These are phyloP conservation scores for Phrynocephalus guinanensis DNA, from an alignment of 2,797 vertebrate species.

Conservation along the genomic window DNA sequence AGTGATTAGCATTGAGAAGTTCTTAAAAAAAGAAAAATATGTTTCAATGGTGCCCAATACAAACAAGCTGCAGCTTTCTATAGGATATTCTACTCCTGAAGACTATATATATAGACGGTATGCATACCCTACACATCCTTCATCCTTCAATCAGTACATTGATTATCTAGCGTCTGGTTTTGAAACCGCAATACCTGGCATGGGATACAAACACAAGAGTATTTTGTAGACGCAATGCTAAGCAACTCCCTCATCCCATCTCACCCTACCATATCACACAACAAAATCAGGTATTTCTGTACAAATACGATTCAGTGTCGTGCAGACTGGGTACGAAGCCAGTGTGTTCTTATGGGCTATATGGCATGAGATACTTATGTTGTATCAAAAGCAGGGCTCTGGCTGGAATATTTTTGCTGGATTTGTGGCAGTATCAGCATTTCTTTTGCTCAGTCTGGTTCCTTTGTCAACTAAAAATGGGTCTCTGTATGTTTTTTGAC, in stretches of 20 bases:
- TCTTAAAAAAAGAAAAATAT: neutral
- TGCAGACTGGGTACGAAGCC: neutral
- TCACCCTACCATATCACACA: too few species aligned
- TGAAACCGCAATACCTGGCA: neutral
- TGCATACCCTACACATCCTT: neutral
- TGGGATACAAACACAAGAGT: slow-evolving; percentile 9
- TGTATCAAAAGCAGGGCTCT: neutral
- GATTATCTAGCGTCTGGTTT: neutral
- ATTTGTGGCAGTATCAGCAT: neutral
- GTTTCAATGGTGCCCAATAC: neutral
- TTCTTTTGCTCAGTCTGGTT: neutral
- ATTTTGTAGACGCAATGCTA: slow-evolving; percentile 23
- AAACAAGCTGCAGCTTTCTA: neutral
- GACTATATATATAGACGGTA: neutral
- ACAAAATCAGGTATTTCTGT: neutral
- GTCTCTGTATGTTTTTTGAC: neutral
- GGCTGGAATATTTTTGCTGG: neutral
- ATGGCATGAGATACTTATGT: neutral
- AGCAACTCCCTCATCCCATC: slow-evolving; percentile 29
- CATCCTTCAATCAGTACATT: neutral
- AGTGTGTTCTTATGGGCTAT: neutral
- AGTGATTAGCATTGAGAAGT: neutral
- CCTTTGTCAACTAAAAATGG: neutral
- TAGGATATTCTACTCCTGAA: neutral
- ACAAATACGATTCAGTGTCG: slow-evolving; percentile 20